Base-by-base conservation (phyloP, 1,140 invertebrate genomes). In the Drosophila nigromelanica region DNA sequence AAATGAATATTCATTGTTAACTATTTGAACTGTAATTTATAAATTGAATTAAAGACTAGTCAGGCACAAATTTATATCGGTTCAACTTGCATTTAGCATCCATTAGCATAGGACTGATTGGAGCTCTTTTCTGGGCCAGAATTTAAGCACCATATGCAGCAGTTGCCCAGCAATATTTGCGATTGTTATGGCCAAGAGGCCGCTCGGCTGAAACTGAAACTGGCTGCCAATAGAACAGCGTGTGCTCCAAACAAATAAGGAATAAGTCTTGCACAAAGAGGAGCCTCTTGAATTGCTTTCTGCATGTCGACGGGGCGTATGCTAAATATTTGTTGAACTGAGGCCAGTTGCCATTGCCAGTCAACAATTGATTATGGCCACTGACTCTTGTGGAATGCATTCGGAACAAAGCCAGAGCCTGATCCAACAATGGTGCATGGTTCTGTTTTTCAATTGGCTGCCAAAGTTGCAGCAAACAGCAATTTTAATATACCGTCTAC, bases 261-360 rank as follows among this genome's bases (percentile, higher is more conserved):
- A 27, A 27, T 54, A 21, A 39, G 18, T 24, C 8, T 15, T 35
- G 14, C 24, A 52, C 40, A 47, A 45, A 11, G 5, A 27, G 10
- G n/a, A 10, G 8, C 15, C 24, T 24, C 12, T 47, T 35, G 27
- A 27, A 27, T 6, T 5, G 27, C 27, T 6, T 39, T 24, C 12
- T 7, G 7, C 14, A 21, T 48, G 37, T 54, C 33, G 62, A 7
- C 33, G 62, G 51, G 18, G 52, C 43, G 43, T 21, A 66, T 33
- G 45, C 60, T 37, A 51, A 68, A 68, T 68, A 68, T 68, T 68
- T 68, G 64, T 21, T 5, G 42, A 59, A 55, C 27, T 50, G 51
- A 56, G 24, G 35, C 43, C 64, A 33, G 15, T 27, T 59, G 35
- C 7, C 21, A 10, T 59, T 14, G 27, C 10, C 35, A 59, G 33